Base-by-base conservation (phyloP, 2,797 vertebrate genomes). In the Oreochromis mossambicus region DNA sequence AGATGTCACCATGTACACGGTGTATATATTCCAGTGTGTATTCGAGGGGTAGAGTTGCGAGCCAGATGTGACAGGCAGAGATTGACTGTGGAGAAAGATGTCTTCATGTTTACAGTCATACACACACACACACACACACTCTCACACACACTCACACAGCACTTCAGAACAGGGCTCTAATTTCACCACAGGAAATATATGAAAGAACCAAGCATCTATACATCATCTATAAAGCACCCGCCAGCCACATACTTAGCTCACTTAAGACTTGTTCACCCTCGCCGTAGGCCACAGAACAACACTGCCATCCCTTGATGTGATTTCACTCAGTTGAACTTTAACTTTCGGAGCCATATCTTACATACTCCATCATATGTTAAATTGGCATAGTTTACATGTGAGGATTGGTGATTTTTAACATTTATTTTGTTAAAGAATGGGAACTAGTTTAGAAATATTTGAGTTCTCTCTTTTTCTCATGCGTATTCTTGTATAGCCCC, bases 1-100 rank as follows among this genome's bases (percentile, higher is more conserved):
- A 87, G 87, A 91, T 95, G 94, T 95, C 94, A 93, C 91, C 87
- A 82, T 91, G 85, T 90, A 89, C 84, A 24, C 56, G 55, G 86
- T 94, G 92, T 94, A 93, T 95, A 95, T 93, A 93, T 91, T 93
- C 92, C 92, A 91, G 89, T 92, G 93, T 97, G 94, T 94, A 93
- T 96, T 95, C 96, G 95, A 97, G 94, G 89, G 92, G 93, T 96
- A 94, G 96, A 96, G 96, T 97, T 97, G 95, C 95, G 89, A 96
- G 97, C 89, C 92, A 96, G 94, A 96, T 96, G 94, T 97, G 97
- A 97, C 95, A 96, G 94, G 94, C 87, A 94, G 94, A 95, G 95
- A 96, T 95, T 94, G 94, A 95, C 95, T 95, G 94, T 94, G 93
- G 91, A 95, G 95, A 95, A 93, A 94, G 92, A 93, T 93, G 89